Conservation (phyloP, 2,113 vertebrate genomes). For the Eulemur macaco region DNA sequence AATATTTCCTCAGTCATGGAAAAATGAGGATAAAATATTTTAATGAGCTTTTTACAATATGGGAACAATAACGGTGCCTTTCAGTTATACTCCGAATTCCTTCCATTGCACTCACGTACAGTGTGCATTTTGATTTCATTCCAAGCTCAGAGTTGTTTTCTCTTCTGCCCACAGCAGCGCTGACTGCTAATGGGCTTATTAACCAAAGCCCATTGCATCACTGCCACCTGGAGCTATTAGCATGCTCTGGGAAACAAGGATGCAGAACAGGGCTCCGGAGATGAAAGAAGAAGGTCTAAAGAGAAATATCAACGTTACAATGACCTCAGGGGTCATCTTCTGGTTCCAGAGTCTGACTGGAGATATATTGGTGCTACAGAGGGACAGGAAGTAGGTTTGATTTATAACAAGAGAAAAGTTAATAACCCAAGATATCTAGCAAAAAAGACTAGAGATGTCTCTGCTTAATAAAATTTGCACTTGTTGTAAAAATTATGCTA, state of each 20-base stretch:
- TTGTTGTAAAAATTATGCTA: neutral
- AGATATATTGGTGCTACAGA: slow-evolving; percentile 41
- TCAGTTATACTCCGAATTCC: neutral
- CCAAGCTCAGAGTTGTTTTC: slow-evolving; percentile 52
- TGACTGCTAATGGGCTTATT: slow-evolving; percentile 63
- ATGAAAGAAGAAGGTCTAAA: neutral
- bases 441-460: slow-evolving; percentile 25
- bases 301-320: slow-evolving; percentile 32
- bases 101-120: neutral
- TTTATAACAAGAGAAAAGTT: neutral
- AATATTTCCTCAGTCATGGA: slow-evolving; percentile 26
- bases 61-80: neutral
- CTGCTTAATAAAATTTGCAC: neutral
- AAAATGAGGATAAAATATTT: slow-evolving; percentile 30
- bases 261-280: neutral
- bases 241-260: slow-evolving; percentile 27
- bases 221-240: slow-evolving; percentile 58
- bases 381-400: slow-evolving; percentile 3
- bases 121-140: neutral
- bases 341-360: neutral
- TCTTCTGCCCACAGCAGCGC: neutral
- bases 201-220: slow-evolving; percentile 54
- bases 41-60: neutral
- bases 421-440: neutral
- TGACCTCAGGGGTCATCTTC: slow-evolving; percentile 49